Conservation (phyloP, 2,888 invertebrate genomes). For the Xiphydria camelus region DNA sequence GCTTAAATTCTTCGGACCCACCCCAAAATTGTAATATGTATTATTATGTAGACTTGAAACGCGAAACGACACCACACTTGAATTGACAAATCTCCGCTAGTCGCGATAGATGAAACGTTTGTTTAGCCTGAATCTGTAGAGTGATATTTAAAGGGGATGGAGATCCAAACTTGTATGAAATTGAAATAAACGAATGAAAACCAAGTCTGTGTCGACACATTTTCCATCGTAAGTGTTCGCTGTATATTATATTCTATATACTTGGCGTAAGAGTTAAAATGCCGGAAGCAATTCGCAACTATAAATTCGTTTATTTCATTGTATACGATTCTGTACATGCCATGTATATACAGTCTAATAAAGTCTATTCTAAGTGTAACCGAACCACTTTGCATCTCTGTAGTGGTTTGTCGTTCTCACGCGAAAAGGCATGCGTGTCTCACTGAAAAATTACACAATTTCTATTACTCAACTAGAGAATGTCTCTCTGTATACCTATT, state of each 20-base stretch:
- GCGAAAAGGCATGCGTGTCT: background rate
- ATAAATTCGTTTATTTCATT: slow-evolving; percentile 42
- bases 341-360: slow-evolving; percentile 33
- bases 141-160: no score
- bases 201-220: no score
- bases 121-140: no score
- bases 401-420: background rate
- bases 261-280: background rate
- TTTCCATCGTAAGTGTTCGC: no score
- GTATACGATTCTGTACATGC: slow-evolving; percentile 31
- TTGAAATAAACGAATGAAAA: no score
- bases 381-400: slow-evolving; percentile 11
- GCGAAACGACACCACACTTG: background rate
- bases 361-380: no score
- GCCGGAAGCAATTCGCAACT: slow-evolving; percentile 19
- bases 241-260: no score
- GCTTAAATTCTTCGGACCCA: slow-evolving; percentile 46
- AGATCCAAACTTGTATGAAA: no score
- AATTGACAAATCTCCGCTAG: no score
- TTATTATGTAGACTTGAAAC: background rate
- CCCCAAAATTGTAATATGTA: slow-evolving; percentile 40
- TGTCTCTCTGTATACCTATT: no score
- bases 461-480: no score
- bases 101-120: background rate
- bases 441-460: no score